These are phyloP conservation scores for Erebia epiphron DNA, from an alignment of 2,888 invertebrate species.

Conservation along the genomic window DNA sequence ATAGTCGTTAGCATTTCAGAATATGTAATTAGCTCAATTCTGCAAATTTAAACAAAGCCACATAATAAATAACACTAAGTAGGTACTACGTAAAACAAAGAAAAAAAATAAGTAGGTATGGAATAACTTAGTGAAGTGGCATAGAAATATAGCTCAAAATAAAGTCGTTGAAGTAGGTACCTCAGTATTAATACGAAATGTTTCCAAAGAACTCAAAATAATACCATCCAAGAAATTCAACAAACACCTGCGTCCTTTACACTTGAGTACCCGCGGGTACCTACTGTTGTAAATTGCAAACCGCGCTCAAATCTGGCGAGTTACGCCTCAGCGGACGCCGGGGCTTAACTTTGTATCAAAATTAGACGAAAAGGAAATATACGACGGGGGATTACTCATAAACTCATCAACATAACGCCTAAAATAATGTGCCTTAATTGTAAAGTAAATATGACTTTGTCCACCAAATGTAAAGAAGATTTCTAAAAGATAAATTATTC, in stretches of 20 bases:
- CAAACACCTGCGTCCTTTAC: constrained; percentile 18
- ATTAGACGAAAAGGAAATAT: constrained; percentile 12
- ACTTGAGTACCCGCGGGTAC: neutral
- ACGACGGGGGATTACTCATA: constrained; percentile 7
- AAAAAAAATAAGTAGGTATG: neutral
- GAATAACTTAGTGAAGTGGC: constrained; percentile 4
- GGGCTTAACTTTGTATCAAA: constrained; percentile 25
- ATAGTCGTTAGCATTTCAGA: no score
- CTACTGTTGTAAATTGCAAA: constrained; percentile 22
- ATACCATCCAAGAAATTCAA: constrained; percentile 11
- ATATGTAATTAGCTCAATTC: no score
- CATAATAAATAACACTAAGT: neutral
- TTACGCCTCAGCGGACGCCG: constrained; percentile 15
- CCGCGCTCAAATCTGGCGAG: constrained; percentile 13
- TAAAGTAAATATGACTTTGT: no score
- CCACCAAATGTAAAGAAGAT: no score
- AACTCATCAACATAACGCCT: constrained; percentile 4
- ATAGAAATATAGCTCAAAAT: neutral
- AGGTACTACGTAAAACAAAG: neutral
- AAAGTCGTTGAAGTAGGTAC: neutral
- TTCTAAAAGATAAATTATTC: no score
- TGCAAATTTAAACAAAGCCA: no score
- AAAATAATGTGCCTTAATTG: neutral
- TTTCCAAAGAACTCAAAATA: constrained; percentile 11
- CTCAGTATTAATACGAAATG: constrained; percentile 1